Conservation (phyloP, 1,140 invertebrate species). For the Drosophila subpulchrella region DNA sequence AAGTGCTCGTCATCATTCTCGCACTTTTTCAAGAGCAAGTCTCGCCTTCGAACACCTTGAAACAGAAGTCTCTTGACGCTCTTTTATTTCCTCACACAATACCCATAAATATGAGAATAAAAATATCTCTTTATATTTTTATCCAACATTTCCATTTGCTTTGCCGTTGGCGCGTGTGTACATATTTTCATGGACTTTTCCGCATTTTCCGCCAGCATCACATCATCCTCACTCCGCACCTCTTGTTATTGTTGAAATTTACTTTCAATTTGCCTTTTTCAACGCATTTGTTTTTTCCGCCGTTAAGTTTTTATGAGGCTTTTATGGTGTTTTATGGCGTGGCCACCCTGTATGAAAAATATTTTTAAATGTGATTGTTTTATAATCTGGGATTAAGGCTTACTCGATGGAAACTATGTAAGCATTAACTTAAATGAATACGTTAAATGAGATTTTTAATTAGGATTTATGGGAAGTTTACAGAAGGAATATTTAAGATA, state of each 20-base stretch:
- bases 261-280: slow-evolving; percentile 65
- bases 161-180: neutral
- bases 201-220: slow-evolving; percentile 8
- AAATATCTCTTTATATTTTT: slow-evolving; percentile 46
- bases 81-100: slow-evolving; percentile 58
- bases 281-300: slow-evolving; percentile 52
- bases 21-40: slow-evolving; percentile 27
- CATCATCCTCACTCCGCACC: neutral
- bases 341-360: neutral
- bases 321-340: slow-evolving; percentile 47
- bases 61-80: slow-evolving; percentile 7
- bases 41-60: slow-evolving; percentile 31
- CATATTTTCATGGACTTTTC: slow-evolving; percentile 19
- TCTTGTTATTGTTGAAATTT: slow-evolving; percentile 47
- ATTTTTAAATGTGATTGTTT: slow-evolving; percentile 1
- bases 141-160: slow-evolving; percentile 45
- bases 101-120: slow-evolving; percentile 57
- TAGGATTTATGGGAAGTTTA: neutral
- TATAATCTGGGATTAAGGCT: neutral
- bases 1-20: slow-evolving; percentile 54
- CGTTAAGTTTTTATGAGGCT: slow-evolving; percentile 60
- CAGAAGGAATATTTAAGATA: neutral
- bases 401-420: neutral
- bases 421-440: neutral
- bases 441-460: neutral